Base-by-base conservation (phyloP, 1,140 invertebrate genomes). In the Ctenoplectra terminalis region DNA sequence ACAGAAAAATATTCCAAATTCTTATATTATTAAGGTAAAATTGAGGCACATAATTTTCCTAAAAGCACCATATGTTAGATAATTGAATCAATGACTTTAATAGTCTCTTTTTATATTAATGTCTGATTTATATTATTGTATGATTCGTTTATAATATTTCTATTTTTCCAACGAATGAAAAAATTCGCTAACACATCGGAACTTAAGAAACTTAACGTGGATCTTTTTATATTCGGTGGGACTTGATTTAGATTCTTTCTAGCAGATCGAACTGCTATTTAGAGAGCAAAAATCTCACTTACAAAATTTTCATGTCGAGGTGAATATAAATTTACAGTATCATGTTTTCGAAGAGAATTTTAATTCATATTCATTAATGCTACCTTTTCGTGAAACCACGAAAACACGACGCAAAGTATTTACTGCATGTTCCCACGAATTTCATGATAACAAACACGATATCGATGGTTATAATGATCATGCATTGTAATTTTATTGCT, bases 231-330 rank as follows among this genome's bases (percentile, higher is more conserved):
- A 20, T 29, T 20, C 7, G 20, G n/a, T 5, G 11, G 4, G 8
- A 1, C 4, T 29, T 29, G n/a, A 46, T 40, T 64, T 43, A 26
- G 4, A 13, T 29, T 4, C 17, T 11, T 17, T 17, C 0, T 4
- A 20, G 5, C 2, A 29, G n/a, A 43, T 5, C 2, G 8, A 13
- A 29, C 15, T 20, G n/a, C 0, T 29, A 40, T 66, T 66, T 43
- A 6, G n/a, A 20, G 1, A 66, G 1, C 2, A 0, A 13, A 6
- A 15, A 26, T 3, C 6, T n/a, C 37, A 23, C 5, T 1, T 17
- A 2, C 5, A 13, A 66, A 9, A 66, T 46, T 66, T 29, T 17
- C n/a, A 46, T 29, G 23, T 26, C 20, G 2, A 40, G 5, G n/a
- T 15, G 2, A 13, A 37, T 40, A 15, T 64, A 64, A 66, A 66